Evolutionary conservation across 2,888 invertebrate species (phyloP).

Genomic region (Conistra vaccinii): DNA sequence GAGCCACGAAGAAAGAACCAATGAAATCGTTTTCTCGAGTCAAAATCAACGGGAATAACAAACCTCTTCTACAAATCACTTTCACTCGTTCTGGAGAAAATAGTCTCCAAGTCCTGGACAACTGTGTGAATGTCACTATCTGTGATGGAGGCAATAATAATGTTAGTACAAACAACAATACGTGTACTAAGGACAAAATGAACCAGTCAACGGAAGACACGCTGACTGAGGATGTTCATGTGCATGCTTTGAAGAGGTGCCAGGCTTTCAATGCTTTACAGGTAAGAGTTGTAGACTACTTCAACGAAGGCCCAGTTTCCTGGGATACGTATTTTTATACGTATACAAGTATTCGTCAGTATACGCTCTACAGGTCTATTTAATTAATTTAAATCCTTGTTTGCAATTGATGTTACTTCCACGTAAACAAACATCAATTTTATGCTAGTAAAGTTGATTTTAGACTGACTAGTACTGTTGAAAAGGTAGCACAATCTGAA

Average conservation of each 20-base stretch:
- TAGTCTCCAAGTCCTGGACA: slow-evolving; percentile 84
- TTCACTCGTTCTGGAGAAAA: slow-evolving; percentile 84
- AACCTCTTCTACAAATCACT: slow-evolving; percentile 85
- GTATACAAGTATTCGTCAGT: no score
- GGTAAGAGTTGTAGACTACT: slow-evolving; percentile 70
- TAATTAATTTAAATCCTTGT: no score
- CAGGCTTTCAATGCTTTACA: slow-evolving; percentile 89
- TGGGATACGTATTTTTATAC: neutral
- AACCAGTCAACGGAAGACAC: slow-evolving; percentile 79
- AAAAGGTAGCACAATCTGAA: no score
- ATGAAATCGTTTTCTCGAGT: slow-evolving; percentile 83
- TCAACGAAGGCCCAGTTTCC: neutral
- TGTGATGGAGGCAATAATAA: slow-evolving; percentile 73
- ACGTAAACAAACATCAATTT: no score
- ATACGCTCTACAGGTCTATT: no score
- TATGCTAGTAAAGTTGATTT: no score
- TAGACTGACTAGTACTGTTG: no score
- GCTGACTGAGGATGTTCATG: slow-evolving; percentile 79
- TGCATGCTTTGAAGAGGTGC: slow-evolving; percentile 85
- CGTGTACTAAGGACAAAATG: slow-evolving; percentile 73
- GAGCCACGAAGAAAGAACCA: slow-evolving; percentile 70
- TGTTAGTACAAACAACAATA: slow-evolving; percentile 29
- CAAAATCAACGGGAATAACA: slow-evolving; percentile 87
- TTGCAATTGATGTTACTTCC: no score
- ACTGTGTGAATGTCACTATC: slow-evolving; percentile 85